phyloP scores from a whole-genome alignment of 1,140 invertebrate genomes.

The Phocides pigmalion region DNA sequence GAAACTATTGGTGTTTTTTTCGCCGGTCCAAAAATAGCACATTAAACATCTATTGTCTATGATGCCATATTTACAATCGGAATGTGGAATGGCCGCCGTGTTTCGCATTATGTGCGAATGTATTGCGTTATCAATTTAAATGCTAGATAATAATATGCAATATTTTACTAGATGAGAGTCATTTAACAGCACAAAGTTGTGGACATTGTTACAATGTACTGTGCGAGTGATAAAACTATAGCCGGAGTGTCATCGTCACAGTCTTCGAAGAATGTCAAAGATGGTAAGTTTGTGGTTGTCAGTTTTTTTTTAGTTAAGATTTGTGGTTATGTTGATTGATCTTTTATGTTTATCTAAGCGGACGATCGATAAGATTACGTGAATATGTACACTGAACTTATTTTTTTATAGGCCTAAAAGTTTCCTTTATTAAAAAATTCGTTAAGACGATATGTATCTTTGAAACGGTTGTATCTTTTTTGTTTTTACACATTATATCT shows the following conservation, averaged over 20 bases:
- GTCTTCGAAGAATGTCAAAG: conserved; percentile 83
- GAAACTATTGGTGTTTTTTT: not conserved
- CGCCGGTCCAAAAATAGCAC: conserved; percentile 26
- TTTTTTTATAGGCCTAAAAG: not conserved
- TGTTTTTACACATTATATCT: conserved; percentile 7
- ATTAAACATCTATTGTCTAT: conserved; percentile 65
- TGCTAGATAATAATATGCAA: conserved; percentile 67
- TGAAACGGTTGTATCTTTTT: not conserved
- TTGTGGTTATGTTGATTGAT: conserved; percentile 43
- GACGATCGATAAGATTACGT: conserved; percentile 6
- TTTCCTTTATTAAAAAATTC: not conserved
- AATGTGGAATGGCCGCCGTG: conserved; percentile 82
- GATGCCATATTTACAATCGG: conserved; percentile 81
- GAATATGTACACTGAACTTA: not conserved
- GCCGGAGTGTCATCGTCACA: conserved; percentile 81
- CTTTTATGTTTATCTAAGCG: conserved; percentile 4
- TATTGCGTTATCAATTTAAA: conserved; percentile 66
- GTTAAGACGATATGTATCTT: not conserved
- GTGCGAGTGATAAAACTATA: conserved; percentile 83
- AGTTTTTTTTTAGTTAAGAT: conserved; percentile 47
- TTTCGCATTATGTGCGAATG: conserved; percentile 71
- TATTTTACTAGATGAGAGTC: conserved; percentile 62
- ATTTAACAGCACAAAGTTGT: conserved; percentile 53
- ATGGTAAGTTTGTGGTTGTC: conserved; percentile 82
- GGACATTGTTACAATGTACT: conserved; percentile 74